Conservation (phyloP, 2,113 vertebrate genomes). For the Periophthalmodon schlosseri region DNA sequence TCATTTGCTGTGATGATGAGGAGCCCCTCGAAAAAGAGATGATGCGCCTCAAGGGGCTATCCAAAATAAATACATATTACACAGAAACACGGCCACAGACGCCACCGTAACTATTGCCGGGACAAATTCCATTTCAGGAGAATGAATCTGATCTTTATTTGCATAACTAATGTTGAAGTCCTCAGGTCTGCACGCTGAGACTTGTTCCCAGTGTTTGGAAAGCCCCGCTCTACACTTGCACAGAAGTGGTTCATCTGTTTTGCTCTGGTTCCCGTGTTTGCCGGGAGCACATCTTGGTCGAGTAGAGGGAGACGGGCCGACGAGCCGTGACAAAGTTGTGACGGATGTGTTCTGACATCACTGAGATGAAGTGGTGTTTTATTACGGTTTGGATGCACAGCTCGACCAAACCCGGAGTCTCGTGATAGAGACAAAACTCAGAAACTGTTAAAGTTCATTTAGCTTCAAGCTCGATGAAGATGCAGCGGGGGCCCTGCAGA, state of each 20-base stretch:
- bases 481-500: conserved; percentile 10
- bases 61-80: neutral
- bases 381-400: conserved; percentile 34
- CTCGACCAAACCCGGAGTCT: conserved; percentile 20
- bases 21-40: no score
- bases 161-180: neutral
- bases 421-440: conserved; percentile 42
- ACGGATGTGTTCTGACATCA: conserved; percentile 62
- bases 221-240: neutral
- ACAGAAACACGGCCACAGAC: neutral
- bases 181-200: neutral
- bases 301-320: conserved; percentile 50
- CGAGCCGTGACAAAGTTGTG: conserved; percentile 63
- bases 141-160: neutral
- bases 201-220: neutral
- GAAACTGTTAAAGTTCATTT: conserved; percentile 22
- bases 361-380: conserved; percentile 62
- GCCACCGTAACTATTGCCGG: neutral
- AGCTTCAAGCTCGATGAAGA: conserved; percentile 29
- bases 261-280: neutral
- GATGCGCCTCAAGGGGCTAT: no score
- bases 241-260: neutral
- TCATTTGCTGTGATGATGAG: neutral
- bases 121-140: neutral
- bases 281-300: conserved; percentile 42